Conservation (phyloP, 2,888 invertebrate genomes). For the Capitulum mitella region DNA sequence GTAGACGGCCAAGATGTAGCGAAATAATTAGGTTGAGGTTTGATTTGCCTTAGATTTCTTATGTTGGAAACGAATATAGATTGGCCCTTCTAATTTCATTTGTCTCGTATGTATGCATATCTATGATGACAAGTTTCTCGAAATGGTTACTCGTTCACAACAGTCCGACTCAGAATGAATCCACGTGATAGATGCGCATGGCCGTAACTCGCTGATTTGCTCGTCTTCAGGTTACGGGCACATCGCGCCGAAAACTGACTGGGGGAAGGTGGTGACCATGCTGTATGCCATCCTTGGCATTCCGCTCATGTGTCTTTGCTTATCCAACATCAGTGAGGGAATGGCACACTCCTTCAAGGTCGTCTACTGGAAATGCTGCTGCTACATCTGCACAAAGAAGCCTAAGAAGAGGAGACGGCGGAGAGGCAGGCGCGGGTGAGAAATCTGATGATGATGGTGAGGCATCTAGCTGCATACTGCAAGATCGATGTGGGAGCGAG, state of each 20-base stretch:
- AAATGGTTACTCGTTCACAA: no score
- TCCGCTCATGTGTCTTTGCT: slow-evolving; percentile 86
- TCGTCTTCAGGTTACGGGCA: slow-evolving; percentile 92
- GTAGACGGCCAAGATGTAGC: no score
- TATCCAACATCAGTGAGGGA: slow-evolving; percentile 87
- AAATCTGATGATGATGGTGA: slow-evolving; percentile 26
- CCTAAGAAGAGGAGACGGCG: slow-evolving; percentile 51
- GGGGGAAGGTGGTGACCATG: slow-evolving; percentile 89
- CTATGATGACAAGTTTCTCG: no score
- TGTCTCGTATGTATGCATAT: no score
- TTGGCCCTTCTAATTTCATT: no score
- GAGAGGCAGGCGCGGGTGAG: slow-evolving; percentile 29
- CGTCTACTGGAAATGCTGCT: slow-evolving; percentile 81
- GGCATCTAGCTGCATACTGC: neutral
- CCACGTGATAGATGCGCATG: no score
- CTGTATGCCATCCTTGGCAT: slow-evolving; percentile 91
- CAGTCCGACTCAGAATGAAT: no score
- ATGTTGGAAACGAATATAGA: no score
- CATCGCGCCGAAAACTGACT: slow-evolving; percentile 85
- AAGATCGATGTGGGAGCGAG: no score
- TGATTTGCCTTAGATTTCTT: no score
- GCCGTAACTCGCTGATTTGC: no score
- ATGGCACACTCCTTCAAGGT: slow-evolving; percentile 91
- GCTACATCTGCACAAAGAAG: slow-evolving; percentile 77
- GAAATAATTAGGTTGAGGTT: no score